Base-by-base conservation (phyloP, 2,797 vertebrate genomes). In the Rhyacichthys aspro region DNA sequence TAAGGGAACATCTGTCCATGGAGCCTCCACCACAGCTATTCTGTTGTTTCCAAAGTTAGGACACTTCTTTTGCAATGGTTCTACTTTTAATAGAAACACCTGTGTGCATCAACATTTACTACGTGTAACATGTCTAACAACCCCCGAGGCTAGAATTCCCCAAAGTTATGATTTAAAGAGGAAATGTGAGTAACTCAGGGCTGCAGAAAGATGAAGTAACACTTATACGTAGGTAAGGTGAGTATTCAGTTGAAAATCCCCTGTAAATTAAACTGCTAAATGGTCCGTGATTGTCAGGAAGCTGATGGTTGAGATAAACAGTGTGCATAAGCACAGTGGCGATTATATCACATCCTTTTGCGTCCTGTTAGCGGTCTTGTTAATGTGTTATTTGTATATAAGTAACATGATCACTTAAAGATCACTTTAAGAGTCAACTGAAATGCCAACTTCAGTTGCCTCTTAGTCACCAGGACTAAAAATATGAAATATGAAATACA, bases 1-100 rank as follows among this genome's bases (percentile, higher is more conserved):
- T 4, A 5, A 9, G 2, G 11, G 41, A 50, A 63, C 44, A 41
- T n/a, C n/a, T n/a, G 3, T 33, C 2, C 2, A 12, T 11, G 16
- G 69, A 54, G 8, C 37, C 57, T 45, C 14, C 44, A 53, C 46
- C 62, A 67, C 55, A 72, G 63, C 48, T 37, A 43, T 65, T 11
- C 9, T 8, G 65, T 43, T 11, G 45, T 78, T 74, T 16, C 55
- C 67, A 54, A 33, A 3, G n/a, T 85, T 78, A 47, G 9, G 7
- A 58, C 14, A 81, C 39, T 52, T 70, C 11, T 76, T 32, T 54
- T 4, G 39, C 43, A 53, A 5, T 33, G 33, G 8, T 54, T 74
- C 19, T 43, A 57, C 7, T 59, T 68, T 53, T 55, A 11, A 5
- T 62, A 5, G 23, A 48, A 63, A 60, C 57, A 82, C 54, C 59